Evolutionary conservation across 2,113 vertebrate species (phyloP).

Genomic region (Callipepla californica): DNA sequence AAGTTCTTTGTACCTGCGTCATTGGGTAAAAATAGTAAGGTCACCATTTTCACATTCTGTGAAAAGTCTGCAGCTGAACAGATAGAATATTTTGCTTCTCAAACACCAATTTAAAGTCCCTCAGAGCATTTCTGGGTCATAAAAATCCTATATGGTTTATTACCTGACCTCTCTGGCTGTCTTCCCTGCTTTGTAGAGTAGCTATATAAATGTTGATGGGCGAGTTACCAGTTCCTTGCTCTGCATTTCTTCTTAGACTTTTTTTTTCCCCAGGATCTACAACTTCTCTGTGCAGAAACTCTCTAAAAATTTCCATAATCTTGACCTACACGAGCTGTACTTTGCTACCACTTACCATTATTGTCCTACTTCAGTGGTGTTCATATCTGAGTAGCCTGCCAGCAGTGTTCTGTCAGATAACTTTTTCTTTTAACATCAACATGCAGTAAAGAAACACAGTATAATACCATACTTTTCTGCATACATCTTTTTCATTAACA

Average conservation of each 20-base stretch:
- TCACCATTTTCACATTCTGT: background rate
- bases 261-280: background rate
- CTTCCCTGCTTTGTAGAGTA: background rate
- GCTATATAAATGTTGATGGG: background rate
- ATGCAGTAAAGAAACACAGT: too few relatives aligned
- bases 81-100: background rate
- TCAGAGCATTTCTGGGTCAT: background rate
- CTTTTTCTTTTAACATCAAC: background rate
- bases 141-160: background rate
- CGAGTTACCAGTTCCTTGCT: background rate
- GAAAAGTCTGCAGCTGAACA: background rate
- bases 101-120: background rate
- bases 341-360: background rate
- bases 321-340: background rate
- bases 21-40: background rate
- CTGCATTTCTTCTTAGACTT: background rate
- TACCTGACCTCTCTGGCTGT: background rate
- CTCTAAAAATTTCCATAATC: background rate
- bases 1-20: background rate
- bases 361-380: background rate
- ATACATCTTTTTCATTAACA: background rate
- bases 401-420: background rate
- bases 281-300: background rate
- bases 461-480: background rate
- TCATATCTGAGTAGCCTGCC: background rate